Evolutionary conservation across 1,140 invertebrate genomes (phyloP), one percentile per base, ranked within the genome.

Genomic region (Lepidostoma basale): DNA sequence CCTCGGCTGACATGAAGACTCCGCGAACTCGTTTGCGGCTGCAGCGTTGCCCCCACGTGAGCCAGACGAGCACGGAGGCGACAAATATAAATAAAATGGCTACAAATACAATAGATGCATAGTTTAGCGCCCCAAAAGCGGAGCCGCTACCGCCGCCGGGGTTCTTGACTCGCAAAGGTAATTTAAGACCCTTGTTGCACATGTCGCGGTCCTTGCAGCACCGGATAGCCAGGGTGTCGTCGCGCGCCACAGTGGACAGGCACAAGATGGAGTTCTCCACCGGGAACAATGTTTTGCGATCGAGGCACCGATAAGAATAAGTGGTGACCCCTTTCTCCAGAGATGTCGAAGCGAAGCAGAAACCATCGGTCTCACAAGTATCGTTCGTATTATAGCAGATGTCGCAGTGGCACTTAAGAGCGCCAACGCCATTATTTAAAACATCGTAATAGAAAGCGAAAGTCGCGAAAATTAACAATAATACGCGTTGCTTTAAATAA

Each of bases 351-450:
- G 93, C 92, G 74, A 92, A 95, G 79, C 93, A 96, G 74, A 89
- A 91, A 18, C 94, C 94, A 84, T 96, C 92, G 5, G 94, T 95
- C 77, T 89, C 88, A 83, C 94, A 96, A 26, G 92, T 92, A 75
- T 89, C 81, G 79, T 96, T 94, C n/a, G 82, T 85, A n/a, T 88
- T 84, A 54, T 77, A 75, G 77, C 92, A 93, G 75, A 90, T 87
- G 76, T 93, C 90, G 81, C 91, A 93, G 77, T 89, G 86, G 78
- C 92, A 93, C 77, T 88, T 87, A 63, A 89, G 75, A 74, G 86
- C 88, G n/a, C n/a, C n/a, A n/a, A n/a, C n/a, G n/a, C n/a, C n/a
- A n/a, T n/a, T n/a, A n/a, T n/a, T n/a, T n/a, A n/a, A n/a, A n/a
- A n/a, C n/a, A n/a, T n/a, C n/a, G n/a, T n/a, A n/a, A n/a, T n/a